These are phyloP conservation scores for Corythoichthys intestinalis DNA, from an alignment of 2,113 vertebrate genomes.

Conservation along the genomic window DNA sequence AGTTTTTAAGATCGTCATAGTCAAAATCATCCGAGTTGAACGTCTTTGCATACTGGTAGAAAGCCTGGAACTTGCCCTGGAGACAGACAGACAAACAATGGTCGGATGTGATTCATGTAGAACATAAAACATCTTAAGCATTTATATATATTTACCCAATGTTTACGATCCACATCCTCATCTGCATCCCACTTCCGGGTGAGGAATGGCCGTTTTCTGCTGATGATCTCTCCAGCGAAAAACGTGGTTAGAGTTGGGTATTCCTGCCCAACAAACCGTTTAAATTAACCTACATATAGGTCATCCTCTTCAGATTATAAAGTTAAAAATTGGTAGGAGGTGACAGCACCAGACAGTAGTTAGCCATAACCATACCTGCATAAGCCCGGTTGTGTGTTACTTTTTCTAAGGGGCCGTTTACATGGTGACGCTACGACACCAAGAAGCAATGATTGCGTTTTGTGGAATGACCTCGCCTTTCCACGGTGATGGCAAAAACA, in stretches of 20 bases:
- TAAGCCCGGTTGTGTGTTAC: background rate
- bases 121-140: background rate
- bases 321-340: background rate
- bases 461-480: too few species aligned
- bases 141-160: slow-evolving; percentile 79
- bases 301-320: background rate
- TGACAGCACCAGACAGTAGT: background rate
- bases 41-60: slow-evolving; percentile 98
- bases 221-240: slow-evolving; percentile 98
- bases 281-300: background rate
- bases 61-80: slow-evolving; percentile 97
- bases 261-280: slow-evolving; percentile 71
- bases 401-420: too few species aligned
- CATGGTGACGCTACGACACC: too few species aligned
- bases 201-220: slow-evolving; percentile 93
- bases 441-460: too few species aligned
- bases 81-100: slow-evolving; percentile 29
- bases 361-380: background rate
- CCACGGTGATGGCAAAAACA: too few species aligned
- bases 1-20: slow-evolving; percentile 93
- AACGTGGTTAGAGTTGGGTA: slow-evolving; percentile 98
- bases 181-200: slow-evolving; percentile 98
- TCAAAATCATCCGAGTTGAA: slow-evolving; percentile 99
- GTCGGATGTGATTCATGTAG: background rate
- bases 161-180: slow-evolving; percentile 97